These are phyloP conservation scores for Saccostrea glomerata DNA, from an alignment of 1,140 invertebrate genomes.

Conservation along the genomic window DNA sequence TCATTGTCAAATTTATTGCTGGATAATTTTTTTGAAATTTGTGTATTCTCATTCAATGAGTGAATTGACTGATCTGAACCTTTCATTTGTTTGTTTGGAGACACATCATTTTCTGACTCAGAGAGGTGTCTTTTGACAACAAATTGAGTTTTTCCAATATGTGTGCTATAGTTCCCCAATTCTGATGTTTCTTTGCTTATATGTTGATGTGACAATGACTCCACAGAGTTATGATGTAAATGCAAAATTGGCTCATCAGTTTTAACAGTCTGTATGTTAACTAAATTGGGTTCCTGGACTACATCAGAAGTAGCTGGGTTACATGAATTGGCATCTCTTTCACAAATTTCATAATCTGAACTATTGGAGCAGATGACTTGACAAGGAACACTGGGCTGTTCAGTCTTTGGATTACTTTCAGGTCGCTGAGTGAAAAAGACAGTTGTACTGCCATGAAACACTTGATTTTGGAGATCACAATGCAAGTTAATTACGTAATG, in stretches of 20 bases:
- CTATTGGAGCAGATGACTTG: neutral
- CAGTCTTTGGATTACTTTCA: conserved; percentile 15
- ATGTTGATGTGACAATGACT: neutral
- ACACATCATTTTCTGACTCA: neutral
- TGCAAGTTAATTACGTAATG: conserved; percentile 72
- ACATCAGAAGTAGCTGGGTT: neutral
- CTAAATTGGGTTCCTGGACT: neutral
- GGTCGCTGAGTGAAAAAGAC: neutral
- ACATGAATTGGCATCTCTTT: neutral
- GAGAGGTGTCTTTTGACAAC: neutral
- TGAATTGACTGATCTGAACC: neutral
- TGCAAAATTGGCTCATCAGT: neutral
- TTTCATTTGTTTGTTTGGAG: neutral
- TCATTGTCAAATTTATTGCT: neutral
- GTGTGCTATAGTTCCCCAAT: too few relatives aligned
- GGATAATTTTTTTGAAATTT: neutral
- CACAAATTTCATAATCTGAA: neutral
- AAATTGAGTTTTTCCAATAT: too few relatives aligned
- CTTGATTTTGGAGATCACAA: neutral
- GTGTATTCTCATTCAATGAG: neutral
- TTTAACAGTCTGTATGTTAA: neutral
- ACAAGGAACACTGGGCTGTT: neutral
- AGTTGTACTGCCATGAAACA: neutral
- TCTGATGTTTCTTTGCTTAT: too few relatives aligned
- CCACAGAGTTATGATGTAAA: neutral